Conservation (phyloP, 2,888 invertebrate species). For the Anorthoa munda region DNA sequence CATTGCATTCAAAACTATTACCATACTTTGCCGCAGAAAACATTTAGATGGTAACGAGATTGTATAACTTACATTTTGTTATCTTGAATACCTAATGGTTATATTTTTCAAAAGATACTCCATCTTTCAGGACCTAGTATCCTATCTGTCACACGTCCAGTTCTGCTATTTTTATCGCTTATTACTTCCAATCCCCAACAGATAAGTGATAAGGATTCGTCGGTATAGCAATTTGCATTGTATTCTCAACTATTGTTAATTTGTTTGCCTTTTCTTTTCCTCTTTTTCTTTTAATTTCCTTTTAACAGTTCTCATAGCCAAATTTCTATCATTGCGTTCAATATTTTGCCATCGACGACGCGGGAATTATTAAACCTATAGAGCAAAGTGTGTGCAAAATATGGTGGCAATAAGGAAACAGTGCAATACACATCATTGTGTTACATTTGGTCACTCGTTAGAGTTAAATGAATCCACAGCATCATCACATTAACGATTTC, state of each 20-base stretch:
- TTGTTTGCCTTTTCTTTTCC: no score
- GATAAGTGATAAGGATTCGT: no score
- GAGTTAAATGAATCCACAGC: constrained; percentile 17
- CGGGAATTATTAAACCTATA: neutral
- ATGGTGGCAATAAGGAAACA: neutral
- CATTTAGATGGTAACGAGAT: neutral
- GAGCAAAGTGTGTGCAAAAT: neutral
- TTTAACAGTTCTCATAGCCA: neutral
- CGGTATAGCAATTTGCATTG: no score
- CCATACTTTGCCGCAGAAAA: neutral
- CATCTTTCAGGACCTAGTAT: neutral
- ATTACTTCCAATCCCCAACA: no score
- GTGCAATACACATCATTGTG: neutral
- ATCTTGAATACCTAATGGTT: neutral
- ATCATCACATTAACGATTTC: constrained; percentile 12
- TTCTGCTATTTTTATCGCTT: no score
- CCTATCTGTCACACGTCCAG: no score
- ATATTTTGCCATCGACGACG: neutral
- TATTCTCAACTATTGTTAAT: no score
- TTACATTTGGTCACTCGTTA: neutral
- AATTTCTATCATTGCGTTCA: neutral
- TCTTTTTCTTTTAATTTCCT: neutral
- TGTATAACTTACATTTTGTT: neutral
- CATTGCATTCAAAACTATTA: constrained; percentile 12
- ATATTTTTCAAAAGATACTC: neutral